phyloP scores from a whole-genome alignment of 1,140 invertebrate genomes.

The Drosophila fuyamai region DNA sequence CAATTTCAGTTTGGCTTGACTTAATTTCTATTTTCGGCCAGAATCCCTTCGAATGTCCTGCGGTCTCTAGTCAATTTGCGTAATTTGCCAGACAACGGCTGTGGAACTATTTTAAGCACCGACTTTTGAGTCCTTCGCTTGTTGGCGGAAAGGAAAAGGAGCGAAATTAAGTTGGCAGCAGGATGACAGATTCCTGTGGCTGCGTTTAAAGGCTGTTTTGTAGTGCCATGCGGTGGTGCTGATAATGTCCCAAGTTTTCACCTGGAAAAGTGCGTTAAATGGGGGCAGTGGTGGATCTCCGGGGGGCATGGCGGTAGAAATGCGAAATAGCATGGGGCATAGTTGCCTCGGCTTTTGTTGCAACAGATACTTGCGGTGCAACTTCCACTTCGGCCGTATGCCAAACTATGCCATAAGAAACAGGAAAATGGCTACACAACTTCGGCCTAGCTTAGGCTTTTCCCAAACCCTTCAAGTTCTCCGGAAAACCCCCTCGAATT shows the following conservation, averaged over 20 bases:
- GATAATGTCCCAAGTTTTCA: slow-evolving; percentile 50
- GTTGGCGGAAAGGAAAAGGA: background rate
- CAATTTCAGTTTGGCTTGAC: slow-evolving; percentile 19
- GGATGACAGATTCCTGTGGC: slow-evolving; percentile 57
- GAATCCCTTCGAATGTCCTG: slow-evolving; percentile 38
- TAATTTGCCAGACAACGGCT: slow-evolving; percentile 56
- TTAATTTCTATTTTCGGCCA: slow-evolving; percentile 44
- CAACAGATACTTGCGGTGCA: slow-evolving; percentile 58
- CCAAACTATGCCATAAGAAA: slow-evolving; percentile 64
- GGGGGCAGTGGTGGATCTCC: slow-evolving; percentile 1
- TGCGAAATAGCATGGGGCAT: slow-evolving; percentile 32
- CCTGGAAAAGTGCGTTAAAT: slow-evolving; percentile 4
- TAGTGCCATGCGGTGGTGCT: slow-evolving; percentile 41
- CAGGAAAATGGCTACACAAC: slow-evolving; percentile 35
- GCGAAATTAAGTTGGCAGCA: slow-evolving; percentile 24
- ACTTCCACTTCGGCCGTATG: slow-evolving; percentile 44
- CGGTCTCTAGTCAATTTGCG: slow-evolving; percentile 62
- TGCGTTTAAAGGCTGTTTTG: slow-evolving; percentile 43
- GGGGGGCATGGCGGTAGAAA: background rate
- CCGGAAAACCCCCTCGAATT: background rate
- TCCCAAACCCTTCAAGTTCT: background rate
- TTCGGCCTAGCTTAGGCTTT: slow-evolving; percentile 6
- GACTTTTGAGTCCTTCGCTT: slow-evolving; percentile 4
- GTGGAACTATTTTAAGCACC: slow-evolving; percentile 25
- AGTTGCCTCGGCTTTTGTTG: slow-evolving; percentile 38